Evolutionary conservation across 2,797 vertebrate species (phyloP).

Genomic region (Falco peregrinus): DNA sequence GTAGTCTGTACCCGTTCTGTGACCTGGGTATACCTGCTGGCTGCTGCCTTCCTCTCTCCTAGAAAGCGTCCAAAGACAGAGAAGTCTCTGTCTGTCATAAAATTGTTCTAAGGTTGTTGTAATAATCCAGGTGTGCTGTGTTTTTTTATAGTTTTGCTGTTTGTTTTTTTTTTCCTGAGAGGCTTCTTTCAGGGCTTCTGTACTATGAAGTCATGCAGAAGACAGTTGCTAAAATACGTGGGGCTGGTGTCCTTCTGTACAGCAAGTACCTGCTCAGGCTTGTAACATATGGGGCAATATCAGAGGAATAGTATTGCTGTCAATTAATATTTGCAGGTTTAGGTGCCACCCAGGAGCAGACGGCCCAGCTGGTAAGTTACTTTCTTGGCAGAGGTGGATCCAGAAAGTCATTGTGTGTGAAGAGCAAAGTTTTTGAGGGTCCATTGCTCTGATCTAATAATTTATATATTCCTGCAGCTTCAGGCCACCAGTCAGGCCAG

Average conservation of each 20-base stretch:
- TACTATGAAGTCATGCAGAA: not conserved
- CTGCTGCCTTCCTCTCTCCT: not conserved
- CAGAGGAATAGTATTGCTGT: not conserved
- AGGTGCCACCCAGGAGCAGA: not conserved
- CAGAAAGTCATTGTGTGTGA: not conserved
- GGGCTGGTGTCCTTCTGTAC: not conserved
- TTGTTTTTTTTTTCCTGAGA: not conserved
- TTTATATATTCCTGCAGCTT: not conserved
- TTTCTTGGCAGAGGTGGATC: not conserved
- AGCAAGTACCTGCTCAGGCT: not conserved
- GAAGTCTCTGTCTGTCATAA: not conserved
- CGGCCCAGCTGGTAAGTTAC: not conserved
- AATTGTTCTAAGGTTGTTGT: not conserved
- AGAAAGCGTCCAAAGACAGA: not conserved
- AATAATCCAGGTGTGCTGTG: not conserved
- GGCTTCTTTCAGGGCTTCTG: not conserved
- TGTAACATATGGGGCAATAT: accelerated
- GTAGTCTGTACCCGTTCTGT: not conserved
- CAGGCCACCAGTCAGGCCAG: not conserved
- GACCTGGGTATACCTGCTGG: not conserved
- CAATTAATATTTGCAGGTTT: not conserved
- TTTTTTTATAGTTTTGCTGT: not conserved
- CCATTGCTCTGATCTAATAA: not conserved
- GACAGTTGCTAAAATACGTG: not conserved
- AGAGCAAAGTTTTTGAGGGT: not conserved